phyloP scores from a whole-genome alignment of 1,140 invertebrate species.

The Oryzaephilus surinamensis region DNA sequence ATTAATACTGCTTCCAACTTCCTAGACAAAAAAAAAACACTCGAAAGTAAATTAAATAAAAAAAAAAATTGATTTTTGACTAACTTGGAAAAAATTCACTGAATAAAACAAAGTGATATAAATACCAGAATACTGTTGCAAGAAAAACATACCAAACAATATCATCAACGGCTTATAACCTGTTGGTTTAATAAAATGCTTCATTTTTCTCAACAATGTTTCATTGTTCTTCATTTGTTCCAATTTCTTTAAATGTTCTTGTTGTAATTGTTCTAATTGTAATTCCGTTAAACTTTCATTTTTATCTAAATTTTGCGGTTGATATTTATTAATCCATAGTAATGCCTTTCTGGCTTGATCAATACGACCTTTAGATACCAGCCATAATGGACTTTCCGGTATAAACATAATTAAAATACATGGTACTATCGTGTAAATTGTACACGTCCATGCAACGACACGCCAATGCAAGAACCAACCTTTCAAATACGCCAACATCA shows the following conservation, averaged over 20 bases:
- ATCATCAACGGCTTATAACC: slow-evolving; percentile 49
- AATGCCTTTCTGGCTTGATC: slow-evolving; percentile 43
- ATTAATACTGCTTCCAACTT: slow-evolving; percentile 18
- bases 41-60: neutral
- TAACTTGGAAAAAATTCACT: slow-evolving; percentile 47
- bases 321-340: slow-evolving; percentile 33
- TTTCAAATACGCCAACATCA: slow-evolving; percentile 45
- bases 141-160: slow-evolving; percentile 44
- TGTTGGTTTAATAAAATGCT: slow-evolving; percentile 40
- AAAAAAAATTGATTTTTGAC: neutral
- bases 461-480: slow-evolving; percentile 47
- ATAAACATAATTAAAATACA: slow-evolving; percentile 43
- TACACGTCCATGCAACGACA: slow-evolving; percentile 41
- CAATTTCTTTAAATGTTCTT: slow-evolving; percentile 35
- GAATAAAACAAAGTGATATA: slow-evolving; percentile 61
- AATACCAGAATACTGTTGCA: slow-evolving; percentile 52
- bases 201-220: slow-evolving; percentile 19
- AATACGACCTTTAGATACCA: slow-evolving; percentile 41
- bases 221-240: slow-evolving; percentile 28
- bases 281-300: slow-evolving; percentile 23
- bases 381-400: slow-evolving; percentile 56
- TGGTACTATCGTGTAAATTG: slow-evolving; percentile 43
- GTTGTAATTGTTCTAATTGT: slow-evolving; percentile 31
- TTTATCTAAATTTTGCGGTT: slow-evolving; percentile 20
- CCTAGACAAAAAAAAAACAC: slow-evolving; percentile 14